Percentiles rank a stretch among this genome's conserved stretches.
Evolutionary conservation across 2,113 vertebrate genomes (phyloP).

Genomic region (Ceyx cyanopectus): DNA sequence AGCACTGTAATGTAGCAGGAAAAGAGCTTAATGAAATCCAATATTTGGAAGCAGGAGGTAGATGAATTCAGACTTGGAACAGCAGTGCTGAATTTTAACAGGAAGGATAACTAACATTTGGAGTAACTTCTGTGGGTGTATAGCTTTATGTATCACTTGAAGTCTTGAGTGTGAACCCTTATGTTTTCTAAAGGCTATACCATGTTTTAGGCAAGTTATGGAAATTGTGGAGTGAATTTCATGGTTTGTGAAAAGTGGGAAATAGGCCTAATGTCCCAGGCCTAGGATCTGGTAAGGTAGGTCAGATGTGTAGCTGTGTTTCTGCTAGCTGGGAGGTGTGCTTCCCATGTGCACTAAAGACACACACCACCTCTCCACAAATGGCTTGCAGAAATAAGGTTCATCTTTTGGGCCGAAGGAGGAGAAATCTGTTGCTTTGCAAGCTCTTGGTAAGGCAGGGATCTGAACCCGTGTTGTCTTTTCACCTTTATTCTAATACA

Average conservation of each 20-base stretch:
- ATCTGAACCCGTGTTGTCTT: not conserved
- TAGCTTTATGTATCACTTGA: not conserved
- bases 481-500: not conserved
- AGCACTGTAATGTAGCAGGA: constrained; percentile 24
- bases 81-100: not conserved
- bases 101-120: constrained; percentile 12
- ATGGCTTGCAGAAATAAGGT: not conserved
- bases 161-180: not conserved
- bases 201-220: not conserved
- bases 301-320: not conserved
- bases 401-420: not conserved
- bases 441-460: not conserved
- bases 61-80: constrained; percentile 56
- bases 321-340: not conserved
- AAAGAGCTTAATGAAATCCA: constrained; percentile 63
- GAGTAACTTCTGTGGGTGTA: not conserved
- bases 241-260: not conserved
- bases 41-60: constrained; percentile 53
- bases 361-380: not conserved
- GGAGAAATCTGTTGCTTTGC: not conserved
- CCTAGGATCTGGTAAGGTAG: not conserved
- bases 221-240: not conserved
- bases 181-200: not conserved
- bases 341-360: not conserved
- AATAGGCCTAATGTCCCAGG: not conserved